These are phyloP conservation scores for Deilephila porcellus DNA, from an alignment of 2,888 invertebrate species.

Conservation along the genomic window DNA sequence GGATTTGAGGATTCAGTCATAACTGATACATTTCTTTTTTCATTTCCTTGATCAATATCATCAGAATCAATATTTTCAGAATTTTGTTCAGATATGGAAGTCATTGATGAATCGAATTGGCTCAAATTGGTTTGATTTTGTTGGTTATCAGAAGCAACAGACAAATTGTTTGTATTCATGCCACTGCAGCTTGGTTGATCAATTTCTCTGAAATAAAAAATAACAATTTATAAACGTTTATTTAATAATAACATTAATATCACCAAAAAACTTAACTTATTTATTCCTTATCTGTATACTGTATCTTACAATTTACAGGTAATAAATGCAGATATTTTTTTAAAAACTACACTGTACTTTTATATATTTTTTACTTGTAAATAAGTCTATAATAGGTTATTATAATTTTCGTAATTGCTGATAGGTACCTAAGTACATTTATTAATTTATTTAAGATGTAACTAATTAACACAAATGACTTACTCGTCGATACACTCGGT, in stretches of 20 bases:
- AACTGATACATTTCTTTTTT: conserved; percentile 50
- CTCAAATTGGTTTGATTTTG: conserved; percentile 43
- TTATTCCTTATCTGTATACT: too few species aligned
- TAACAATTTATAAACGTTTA: too few species aligned
- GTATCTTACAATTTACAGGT: too few species aligned
- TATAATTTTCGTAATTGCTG: too few species aligned
- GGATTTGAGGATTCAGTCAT: conserved; percentile 55
- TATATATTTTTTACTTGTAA: too few species aligned
- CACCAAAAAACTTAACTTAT: too few species aligned
- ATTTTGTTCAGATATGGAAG: conserved; percentile 58
- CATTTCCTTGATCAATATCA: conserved; percentile 43
- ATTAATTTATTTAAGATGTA: conserved; percentile 25
- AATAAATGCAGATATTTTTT: too few species aligned
- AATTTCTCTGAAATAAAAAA: conserved; percentile 52
- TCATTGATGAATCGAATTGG: conserved; percentile 53
- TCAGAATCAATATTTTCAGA: conserved; percentile 59
- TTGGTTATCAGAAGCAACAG: conserved; percentile 45
- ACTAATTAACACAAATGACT: conserved; percentile 47
- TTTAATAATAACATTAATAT: too few species aligned
- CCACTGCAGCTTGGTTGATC: conserved; percentile 56
- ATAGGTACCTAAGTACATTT: neutral
- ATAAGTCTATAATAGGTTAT: too few species aligned
- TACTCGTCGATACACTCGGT: conserved; percentile 78
- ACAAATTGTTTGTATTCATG: conserved; percentile 39
- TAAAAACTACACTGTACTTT: too few species aligned